Evolutionary conservation across 1,140 invertebrate species (phyloP).

Genomic region (Daktulosphaira vitifoliae): DNA sequence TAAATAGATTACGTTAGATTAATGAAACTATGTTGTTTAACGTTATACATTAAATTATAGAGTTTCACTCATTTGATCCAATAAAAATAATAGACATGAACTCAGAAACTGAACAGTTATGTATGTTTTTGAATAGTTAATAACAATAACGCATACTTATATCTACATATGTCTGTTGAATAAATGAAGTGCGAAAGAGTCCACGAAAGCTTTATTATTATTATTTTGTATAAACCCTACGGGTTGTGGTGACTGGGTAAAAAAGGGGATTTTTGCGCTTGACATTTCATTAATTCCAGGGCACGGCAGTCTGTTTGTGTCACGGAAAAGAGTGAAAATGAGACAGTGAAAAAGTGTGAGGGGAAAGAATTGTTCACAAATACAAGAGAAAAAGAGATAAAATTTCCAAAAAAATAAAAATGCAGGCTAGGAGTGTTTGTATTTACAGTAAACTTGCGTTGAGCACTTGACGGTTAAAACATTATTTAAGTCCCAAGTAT

Average conservation of each 20-base stretch:
- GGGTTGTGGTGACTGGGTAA: neutral
- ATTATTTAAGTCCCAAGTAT: conserved; percentile 18
- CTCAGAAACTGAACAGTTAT: too few relatives aligned
- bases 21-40: too few relatives aligned
- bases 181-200: conserved; percentile 30
- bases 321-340: neutral
- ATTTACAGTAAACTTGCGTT: conserved; percentile 25
- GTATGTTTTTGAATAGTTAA: too few relatives aligned
- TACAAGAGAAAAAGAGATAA: neutral
- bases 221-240: conserved; percentile 13
- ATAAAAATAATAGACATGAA: too few relatives aligned
- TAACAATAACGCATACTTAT: too few relatives aligned
- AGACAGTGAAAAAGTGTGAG: neutral
- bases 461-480: conserved; percentile 29
- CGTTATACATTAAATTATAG: too few relatives aligned
- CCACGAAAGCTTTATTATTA: conserved; percentile 14
- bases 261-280: conserved; percentile 15
- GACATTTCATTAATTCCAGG: conserved; percentile 34
- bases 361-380: neutral
- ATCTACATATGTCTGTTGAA: conserved; percentile 12
- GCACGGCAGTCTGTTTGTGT: conserved; percentile 33
- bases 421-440: conserved; percentile 5
- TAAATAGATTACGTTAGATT: too few relatives aligned
- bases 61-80: too few relatives aligned
- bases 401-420: neutral